Evolutionary conservation across 1,140 invertebrate genomes (phyloP).

Genomic region (Lithobius niger): DNA sequence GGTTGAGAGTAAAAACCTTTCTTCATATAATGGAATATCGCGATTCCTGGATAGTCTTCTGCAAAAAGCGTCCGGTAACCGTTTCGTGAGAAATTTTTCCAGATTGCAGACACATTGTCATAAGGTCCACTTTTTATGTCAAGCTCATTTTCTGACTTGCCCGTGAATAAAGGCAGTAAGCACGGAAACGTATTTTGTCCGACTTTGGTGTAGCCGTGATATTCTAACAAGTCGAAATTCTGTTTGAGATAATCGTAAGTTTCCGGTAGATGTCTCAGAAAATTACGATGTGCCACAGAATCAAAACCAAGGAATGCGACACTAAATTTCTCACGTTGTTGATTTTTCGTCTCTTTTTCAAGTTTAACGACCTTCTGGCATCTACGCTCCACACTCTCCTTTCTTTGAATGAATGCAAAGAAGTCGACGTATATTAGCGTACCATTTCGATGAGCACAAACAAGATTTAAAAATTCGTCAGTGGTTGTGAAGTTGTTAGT

Average conservation of each 20-base stretch:
- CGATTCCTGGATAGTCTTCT: conserved; percentile 48
- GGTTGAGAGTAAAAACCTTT: background rate
- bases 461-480: no score
- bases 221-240: background rate
- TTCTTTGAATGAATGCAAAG: no score
- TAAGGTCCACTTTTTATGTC: no score
- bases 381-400: no score
- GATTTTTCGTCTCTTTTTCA: no score
- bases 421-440: no score
- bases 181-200: conserved; percentile 1
- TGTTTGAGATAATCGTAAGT: background rate
- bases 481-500: no score
- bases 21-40: background rate
- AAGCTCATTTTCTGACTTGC: no score
- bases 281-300: conserved; percentile 54
- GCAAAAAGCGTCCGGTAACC: background rate
- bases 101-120: background rate
- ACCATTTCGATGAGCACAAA: no score
- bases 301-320: conserved; percentile 72
- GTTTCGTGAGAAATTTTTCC: background rate
- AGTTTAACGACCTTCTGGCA: no score
- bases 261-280: background rate
- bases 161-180: conserved; percentile 5
- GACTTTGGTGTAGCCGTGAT: background rate
- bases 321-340: no score